A percentile compares a stretch with the other conserved stretches of the same genome.
Conservation (phyloP, 2,113 vertebrate species). For the Crotalus horridus region DNA sequence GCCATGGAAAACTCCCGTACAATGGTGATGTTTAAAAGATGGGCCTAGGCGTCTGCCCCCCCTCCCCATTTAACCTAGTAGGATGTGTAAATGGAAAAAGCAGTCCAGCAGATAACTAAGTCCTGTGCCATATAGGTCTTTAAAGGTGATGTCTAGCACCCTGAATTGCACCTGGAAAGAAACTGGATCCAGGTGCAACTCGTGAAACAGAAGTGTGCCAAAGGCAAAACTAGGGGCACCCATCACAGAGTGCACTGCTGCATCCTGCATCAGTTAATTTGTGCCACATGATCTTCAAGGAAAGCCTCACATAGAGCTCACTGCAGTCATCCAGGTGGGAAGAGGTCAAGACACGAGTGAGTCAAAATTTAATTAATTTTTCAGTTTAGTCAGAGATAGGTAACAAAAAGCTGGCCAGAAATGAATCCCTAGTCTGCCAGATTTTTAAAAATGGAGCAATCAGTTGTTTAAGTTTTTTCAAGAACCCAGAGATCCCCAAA, state of each 20-base stretch:
- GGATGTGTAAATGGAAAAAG: background rate
- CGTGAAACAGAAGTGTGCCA: background rate
- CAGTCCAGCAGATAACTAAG: background rate
- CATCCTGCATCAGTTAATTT: background rate
- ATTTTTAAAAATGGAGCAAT: background rate
- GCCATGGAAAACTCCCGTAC: background rate
- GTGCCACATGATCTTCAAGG: background rate
- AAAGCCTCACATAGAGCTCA: background rate
- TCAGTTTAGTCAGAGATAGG: background rate
- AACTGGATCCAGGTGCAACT: background rate
- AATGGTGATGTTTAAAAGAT: background rate
- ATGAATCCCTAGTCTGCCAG: background rate
- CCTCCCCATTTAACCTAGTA: background rate
- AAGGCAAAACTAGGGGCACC: background rate
- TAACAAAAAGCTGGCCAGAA: background rate
- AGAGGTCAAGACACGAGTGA: background rate
- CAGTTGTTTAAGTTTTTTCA: background rate
- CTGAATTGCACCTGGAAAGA: background rate
- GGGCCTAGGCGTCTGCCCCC: background rate
- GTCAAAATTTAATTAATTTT: background rate
- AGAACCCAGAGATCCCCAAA: background rate
- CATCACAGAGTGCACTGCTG: background rate
- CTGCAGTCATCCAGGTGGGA: background rate
- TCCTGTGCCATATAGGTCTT: background rate
- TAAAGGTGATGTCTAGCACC: background rate